Conservation (phyloP, 2,113 vertebrate genomes). For the Sporophila hypoxantha region DNA sequence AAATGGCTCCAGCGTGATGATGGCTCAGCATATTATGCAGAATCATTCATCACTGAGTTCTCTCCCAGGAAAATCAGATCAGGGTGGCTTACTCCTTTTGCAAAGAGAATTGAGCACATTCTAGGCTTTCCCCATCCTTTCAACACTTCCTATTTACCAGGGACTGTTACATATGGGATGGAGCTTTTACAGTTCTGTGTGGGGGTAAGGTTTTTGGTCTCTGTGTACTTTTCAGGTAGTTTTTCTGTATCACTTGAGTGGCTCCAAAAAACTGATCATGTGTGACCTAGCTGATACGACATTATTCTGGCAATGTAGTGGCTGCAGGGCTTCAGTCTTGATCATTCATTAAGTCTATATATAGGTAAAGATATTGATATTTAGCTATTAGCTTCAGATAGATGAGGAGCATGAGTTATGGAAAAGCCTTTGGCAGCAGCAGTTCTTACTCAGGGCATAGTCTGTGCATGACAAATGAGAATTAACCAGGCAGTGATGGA, state of each 20-base stretch:
- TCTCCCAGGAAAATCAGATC: conserved; percentile 52
- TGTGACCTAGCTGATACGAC: neutral
- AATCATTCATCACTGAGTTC: conserved; percentile 63
- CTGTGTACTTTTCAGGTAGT: neutral
- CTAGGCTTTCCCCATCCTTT: neutral
- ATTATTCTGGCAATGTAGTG: neutral
- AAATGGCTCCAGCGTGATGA: conserved; percentile 47
- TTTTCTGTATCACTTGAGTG: neutral
- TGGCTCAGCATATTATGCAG: conserved; percentile 62
- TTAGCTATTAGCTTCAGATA: neutral
- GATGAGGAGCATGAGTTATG: neutral
- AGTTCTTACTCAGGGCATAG: neutral
- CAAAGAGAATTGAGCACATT: conserved; percentile 6
- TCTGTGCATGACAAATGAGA: neutral
- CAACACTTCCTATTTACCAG: neutral
- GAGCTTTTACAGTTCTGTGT: neutral
- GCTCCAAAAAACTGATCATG: neutral
- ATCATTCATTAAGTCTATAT: neutral
- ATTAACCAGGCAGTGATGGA: neutral
- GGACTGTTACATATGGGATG: neutral
- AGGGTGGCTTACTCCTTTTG: conserved; percentile 30
- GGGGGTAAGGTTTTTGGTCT: neutral
- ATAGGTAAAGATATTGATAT: neutral
- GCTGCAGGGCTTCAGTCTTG: neutral
- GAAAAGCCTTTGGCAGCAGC: neutral